Percentiles rank a stretch among this genome's conserved stretches.
These are phyloP conservation scores for Clytia hemisphaerica DNA, from an alignment of 30 jellyfish, hydroid and myxozoan species.

Conservation along the genomic window DNA sequence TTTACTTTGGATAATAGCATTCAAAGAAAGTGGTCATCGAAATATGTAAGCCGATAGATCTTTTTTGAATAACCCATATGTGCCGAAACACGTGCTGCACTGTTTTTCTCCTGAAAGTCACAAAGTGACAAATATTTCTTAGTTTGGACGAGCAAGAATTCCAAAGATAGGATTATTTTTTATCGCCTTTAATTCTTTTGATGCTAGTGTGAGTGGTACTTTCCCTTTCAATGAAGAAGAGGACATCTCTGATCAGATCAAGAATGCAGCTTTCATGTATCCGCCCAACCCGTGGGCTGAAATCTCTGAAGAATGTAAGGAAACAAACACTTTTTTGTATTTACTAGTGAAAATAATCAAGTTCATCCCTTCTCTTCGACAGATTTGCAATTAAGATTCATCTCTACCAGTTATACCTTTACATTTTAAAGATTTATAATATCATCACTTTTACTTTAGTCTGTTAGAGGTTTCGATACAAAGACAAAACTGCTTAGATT, in stretches of 20 bases:
- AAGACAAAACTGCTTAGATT: too few species aligned
- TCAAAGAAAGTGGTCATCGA: too few species aligned
- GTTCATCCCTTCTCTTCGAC: too few species aligned
- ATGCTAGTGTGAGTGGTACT: constrained; percentile 88
- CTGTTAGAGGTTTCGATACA: too few species aligned
- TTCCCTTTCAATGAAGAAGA: constrained; percentile 98
- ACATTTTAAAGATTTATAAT: neutral
- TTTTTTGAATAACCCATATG: too few species aligned
- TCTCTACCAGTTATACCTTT: neutral
- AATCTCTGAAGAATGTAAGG: constrained; percentile 80
- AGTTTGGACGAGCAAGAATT: too few species aligned
- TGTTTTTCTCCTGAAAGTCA: too few species aligned
- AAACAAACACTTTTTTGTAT: neutral
- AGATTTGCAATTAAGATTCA: neutral
- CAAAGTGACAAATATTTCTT: too few species aligned
- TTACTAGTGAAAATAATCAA: neutral
- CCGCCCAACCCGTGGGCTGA: constrained; percentile 99
- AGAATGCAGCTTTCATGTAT: constrained; percentile 97
- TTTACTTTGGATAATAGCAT: too few species aligned
- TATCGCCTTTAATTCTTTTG: neutral
- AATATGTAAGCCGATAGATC: too few species aligned
- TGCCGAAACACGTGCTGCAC: too few species aligned
- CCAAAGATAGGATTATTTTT: too few species aligned
- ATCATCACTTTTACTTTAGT: neutral
- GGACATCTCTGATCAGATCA: constrained; percentile 92